Percentiles rank a stretch among this genome's conserved stretches.
Evolutionary conservation across 2,888 invertebrate genomes (phyloP).

Genomic region (Orthosia incerta): DNA sequence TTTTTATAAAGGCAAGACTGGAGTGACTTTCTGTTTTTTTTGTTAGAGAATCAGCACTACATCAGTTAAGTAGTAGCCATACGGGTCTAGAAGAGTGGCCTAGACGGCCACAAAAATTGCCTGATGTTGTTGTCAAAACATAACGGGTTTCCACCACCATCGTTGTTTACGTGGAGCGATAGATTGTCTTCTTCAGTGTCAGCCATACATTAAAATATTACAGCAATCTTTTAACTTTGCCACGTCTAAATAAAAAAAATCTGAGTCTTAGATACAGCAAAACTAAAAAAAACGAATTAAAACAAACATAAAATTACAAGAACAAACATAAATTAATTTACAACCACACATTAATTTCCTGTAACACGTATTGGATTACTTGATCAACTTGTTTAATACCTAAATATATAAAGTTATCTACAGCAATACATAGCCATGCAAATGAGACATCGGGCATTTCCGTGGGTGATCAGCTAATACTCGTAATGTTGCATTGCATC

Average conservation of each 20-base stretch:
- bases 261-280: no score
- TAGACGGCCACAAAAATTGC: no score
- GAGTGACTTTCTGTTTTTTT: neutral
- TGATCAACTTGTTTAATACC: slow-evolving; percentile 11
- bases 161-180: no score
- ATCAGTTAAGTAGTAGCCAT: no score
- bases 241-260: no score
- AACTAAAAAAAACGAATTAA: neutral
- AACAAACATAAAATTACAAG: slow-evolving; percentile 6
- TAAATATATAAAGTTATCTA: slow-evolving; percentile 12
- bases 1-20: neutral
- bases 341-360: slow-evolving; percentile 7
- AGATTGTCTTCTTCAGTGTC: no score
- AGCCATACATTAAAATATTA: no score
- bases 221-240: no score
- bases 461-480: slow-evolving; percentile 16
- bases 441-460: slow-evolving; percentile 25
- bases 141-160: no score
- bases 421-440: neutral
- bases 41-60: no score
- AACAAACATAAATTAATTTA: neutral
- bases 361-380: slow-evolving; percentile 11
- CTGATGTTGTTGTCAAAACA: no score
- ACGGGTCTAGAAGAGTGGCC: no score
- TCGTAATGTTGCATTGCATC: slow-evolving; percentile 5